Conservation (phyloP, 2,888 invertebrate genomes). For the Axea sp. region DNA sequence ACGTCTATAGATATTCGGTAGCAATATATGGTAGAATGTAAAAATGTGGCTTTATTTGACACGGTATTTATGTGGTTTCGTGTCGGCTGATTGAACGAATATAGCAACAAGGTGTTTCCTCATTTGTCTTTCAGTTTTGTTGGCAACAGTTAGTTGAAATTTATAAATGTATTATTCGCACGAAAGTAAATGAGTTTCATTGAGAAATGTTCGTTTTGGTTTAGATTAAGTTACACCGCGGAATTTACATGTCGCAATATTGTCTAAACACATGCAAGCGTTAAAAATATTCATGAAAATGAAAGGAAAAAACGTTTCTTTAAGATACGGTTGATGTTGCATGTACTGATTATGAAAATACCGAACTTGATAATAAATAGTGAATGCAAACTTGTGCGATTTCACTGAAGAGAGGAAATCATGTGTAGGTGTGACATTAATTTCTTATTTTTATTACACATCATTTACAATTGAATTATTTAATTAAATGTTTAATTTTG, state of each 20-base stretch:
- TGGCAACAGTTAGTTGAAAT: constrained; percentile 19
- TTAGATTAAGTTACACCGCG: constrained; percentile 11
- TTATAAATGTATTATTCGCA: constrained; percentile 15
- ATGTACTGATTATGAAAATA: constrained; percentile 5
- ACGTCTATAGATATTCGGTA: constrained; percentile 8
- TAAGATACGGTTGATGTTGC: background rate
- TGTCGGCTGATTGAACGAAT: constrained; percentile 3
- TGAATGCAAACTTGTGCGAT: too few species aligned
- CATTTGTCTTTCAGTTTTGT: constrained; percentile 19
- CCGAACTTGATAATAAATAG: too few species aligned
- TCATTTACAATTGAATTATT: too few species aligned
- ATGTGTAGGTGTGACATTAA: too few species aligned
- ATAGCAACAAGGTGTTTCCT: constrained; percentile 9
- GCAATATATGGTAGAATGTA: too few species aligned
- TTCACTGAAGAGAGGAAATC: too few species aligned
- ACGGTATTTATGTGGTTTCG: background rate
- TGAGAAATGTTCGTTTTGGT: constrained; percentile 2
- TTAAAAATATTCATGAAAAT: constrained; percentile 9
- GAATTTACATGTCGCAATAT: constrained; percentile 24
- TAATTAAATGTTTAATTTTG: too few species aligned
- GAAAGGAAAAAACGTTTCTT: background rate
- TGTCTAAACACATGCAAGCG: constrained; percentile 11
- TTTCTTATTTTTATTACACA: too few species aligned
- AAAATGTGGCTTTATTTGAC: background rate
- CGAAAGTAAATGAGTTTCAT: constrained; percentile 9